phyloP scores from a whole-genome alignment of 2,888 invertebrate species.

The Chrysolina haemoptera region DNA sequence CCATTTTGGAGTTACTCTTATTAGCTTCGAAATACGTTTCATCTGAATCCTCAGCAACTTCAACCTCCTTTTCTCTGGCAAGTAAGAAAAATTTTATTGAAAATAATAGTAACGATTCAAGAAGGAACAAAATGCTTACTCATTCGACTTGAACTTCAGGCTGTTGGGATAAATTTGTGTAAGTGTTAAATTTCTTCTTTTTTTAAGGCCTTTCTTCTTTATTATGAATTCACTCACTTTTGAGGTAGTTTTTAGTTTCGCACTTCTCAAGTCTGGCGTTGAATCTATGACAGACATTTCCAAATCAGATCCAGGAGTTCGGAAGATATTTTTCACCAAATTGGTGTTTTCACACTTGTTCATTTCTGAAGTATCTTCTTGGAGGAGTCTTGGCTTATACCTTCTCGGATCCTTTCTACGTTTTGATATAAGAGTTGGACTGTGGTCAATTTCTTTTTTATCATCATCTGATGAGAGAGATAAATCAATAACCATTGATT shows the following conservation, averaged over 20 bases:
- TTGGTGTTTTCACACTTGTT: constrained; percentile 9
- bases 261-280: constrained; percentile 48
- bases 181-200: constrained; percentile 48
- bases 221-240: constrained; percentile 17
- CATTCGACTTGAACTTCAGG: constrained; percentile 23
- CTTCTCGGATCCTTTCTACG: constrained; percentile 38
- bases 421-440: constrained; percentile 49
- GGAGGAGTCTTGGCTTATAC: not conserved
- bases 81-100: not conserved
- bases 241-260: constrained; percentile 26
- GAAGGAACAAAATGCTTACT: constrained; percentile 12
- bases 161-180: constrained; percentile 53
- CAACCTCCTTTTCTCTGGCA: constrained; percentile 11
- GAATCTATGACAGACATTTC: constrained; percentile 47
- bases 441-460: constrained; percentile 34
- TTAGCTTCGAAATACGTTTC: constrained; percentile 41
- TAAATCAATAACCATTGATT: constrained; percentile 35
- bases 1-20: constrained; percentile 41
- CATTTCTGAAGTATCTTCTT: not conserved
- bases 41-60: constrained; percentile 36
- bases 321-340: constrained; percentile 37
- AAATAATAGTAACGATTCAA: not conserved
- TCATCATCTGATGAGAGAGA: constrained; percentile 44
- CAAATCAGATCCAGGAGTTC: constrained; percentile 28
- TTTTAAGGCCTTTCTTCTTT: constrained; percentile 40